Conservation (phyloP, 2,113 vertebrate genomes). For the Rhineura floridana region DNA sequence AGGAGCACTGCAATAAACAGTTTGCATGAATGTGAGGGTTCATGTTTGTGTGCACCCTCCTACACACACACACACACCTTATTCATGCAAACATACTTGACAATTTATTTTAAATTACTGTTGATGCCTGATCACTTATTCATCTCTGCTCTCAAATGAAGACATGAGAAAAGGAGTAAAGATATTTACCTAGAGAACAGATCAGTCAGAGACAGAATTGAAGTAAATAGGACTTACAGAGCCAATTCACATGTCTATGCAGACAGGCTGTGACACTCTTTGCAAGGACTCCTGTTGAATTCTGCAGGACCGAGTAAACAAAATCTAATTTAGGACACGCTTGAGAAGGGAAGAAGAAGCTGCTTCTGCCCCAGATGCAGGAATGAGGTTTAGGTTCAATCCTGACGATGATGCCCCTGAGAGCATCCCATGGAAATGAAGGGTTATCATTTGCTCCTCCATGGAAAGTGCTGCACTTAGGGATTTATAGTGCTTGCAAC, state of each 20-base stretch:
- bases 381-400: background rate
- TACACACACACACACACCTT: background rate
- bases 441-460: background rate
- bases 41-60: too few relatives aligned
- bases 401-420: too few relatives aligned
- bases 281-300: too few relatives aligned
- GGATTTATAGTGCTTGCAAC: background rate
- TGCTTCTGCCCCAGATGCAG: background rate
- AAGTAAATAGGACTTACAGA: background rate
- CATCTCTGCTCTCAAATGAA: constrained; percentile 7
- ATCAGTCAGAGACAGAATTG: background rate
- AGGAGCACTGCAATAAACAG: background rate
- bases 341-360: background rate
- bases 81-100: background rate
- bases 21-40: background rate
- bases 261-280: background rate
- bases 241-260: background rate
- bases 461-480: background rate
- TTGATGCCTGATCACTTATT: constrained; percentile 41
- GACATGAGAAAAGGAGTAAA: background rate
- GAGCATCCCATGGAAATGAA: too few relatives aligned
- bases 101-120: constrained; percentile 38
- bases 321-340: background rate
- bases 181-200: fast-evolving
- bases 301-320: background rate